Evolutionary conservation across 2,888 invertebrate species (phyloP).

Genomic region (Plutella xylostella): DNA sequence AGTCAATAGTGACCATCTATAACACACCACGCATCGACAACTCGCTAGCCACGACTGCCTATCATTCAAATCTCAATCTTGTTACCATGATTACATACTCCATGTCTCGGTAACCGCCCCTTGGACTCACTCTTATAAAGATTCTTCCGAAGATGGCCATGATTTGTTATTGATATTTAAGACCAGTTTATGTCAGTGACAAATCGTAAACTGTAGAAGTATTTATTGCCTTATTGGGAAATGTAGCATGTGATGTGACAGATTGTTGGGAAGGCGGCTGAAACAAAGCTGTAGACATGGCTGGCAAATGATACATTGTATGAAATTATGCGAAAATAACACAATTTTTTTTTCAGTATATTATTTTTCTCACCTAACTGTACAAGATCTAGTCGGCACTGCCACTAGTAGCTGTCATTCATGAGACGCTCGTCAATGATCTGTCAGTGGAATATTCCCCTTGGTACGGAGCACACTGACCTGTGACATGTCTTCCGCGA

Average conservation of each 20-base stretch:
- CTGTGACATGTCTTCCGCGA: constrained; percentile 32
- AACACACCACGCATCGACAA: too few species aligned
- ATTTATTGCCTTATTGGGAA: constrained; percentile 14
- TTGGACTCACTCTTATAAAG: constrained; percentile 1
- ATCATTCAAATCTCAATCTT: not conserved
- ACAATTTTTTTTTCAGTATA: too few species aligned
- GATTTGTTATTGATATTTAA: constrained; percentile 8
- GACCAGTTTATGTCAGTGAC: constrained; percentile 12
- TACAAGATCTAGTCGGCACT: too few species aligned
- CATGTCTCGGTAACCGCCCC: too few species aligned
- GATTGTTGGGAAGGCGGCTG: too few species aligned
- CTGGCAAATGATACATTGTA: not conserved
- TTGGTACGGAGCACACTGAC: constrained; percentile 18
- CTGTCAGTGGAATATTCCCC: constrained; percentile 17
- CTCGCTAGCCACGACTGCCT: too few species aligned
- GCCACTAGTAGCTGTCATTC: constrained; percentile 4
- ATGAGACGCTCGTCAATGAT: not conserved
- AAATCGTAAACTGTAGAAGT: constrained; percentile 12
- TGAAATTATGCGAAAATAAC: not conserved
- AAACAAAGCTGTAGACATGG: too few species aligned
- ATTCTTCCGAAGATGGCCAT: not conserved
- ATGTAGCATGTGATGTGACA: constrained; percentile 3
- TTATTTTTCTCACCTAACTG: too few species aligned
- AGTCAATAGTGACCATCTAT: constrained; percentile 22
- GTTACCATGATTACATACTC: too few species aligned